These are phyloP conservation scores for Philereme transversata DNA, from an alignment of 2,888 invertebrate genomes.

Conservation along the genomic window DNA sequence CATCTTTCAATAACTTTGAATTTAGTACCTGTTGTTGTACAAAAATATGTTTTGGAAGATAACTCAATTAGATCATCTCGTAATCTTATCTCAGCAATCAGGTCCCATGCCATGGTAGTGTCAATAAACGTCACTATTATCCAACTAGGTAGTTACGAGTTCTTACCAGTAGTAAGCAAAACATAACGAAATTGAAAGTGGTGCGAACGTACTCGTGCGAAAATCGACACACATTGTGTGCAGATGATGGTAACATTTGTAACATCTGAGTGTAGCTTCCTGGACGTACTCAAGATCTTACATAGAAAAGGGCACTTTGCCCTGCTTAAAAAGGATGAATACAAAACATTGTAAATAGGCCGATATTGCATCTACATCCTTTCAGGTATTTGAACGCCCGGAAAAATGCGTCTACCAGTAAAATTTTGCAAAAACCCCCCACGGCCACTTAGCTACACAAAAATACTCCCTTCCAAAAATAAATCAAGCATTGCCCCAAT, in stretches of 20 bases:
- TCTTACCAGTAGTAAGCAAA: slow-evolving; percentile 33
- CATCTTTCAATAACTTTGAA: too few relatives aligned
- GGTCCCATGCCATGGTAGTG: slow-evolving; percentile 21
- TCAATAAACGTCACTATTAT: slow-evolving; percentile 44
- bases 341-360: too few relatives aligned
- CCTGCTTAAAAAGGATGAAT: neutral
- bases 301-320: neutral
- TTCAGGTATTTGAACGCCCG: too few relatives aligned
- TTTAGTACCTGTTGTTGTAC: neutral
- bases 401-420: too few relatives aligned
- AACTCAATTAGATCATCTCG: slow-evolving; percentile 17
- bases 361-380: too few relatives aligned
- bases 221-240: slow-evolving; percentile 60
- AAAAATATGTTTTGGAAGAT: neutral
- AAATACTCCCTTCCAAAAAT: too few relatives aligned
- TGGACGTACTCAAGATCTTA: slow-evolving; percentile 8
- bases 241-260: slow-evolving; percentile 46
- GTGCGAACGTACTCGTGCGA: slow-evolving; percentile 71
- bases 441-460: too few relatives aligned
- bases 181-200: slow-evolving; percentile 67
- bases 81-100: slow-evolving; percentile 12
- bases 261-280: slow-evolving; percentile 18
- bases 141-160: slow-evolving; percentile 45
- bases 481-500: too few relatives aligned
- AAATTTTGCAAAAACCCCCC: too few relatives aligned